Conservation (phyloP, 2,888 invertebrate genomes). For the Amphipyra tragopoginis region DNA sequence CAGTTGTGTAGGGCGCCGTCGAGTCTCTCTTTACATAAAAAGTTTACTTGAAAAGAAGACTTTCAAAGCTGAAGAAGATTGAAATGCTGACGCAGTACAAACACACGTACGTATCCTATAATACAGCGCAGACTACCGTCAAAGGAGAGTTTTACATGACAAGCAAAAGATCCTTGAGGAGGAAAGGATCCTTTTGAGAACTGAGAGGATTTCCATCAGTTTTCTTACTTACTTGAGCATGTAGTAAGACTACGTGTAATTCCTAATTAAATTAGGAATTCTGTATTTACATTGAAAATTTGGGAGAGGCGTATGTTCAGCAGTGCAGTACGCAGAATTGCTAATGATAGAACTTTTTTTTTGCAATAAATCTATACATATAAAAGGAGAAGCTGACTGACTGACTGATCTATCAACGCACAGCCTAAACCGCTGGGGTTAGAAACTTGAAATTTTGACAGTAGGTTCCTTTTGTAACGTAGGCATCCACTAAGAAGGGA, state of each 20-base stretch:
- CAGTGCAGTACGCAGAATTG: too few species aligned
- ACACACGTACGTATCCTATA: constrained; percentile 22
- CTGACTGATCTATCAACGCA: too few species aligned
- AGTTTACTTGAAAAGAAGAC: constrained; percentile 80
- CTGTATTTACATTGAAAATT: background rate
- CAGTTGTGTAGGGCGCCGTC: constrained; percentile 78
- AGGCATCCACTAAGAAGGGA: too few species aligned
- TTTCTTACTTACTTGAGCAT: background rate
- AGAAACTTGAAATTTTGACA: too few species aligned
- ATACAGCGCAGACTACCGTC: constrained; percentile 18
- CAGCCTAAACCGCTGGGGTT: too few species aligned
- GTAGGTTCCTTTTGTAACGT: too few species aligned
- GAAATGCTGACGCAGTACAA: constrained; percentile 63
- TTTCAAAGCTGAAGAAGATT: constrained; percentile 79
- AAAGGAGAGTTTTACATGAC: constrained; percentile 40
- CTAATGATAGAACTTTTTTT: too few species aligned
- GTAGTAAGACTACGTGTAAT: background rate
- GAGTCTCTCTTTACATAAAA: constrained; percentile 78
- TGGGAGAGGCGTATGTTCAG: too few species aligned
- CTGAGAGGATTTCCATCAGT: constrained; percentile 17
- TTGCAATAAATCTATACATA: too few species aligned
- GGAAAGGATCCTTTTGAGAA: constrained; percentile 32
- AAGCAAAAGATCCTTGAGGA: constrained; percentile 34
- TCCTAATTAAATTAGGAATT: background rate
- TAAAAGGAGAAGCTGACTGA: too few species aligned